These are phyloP conservation scores for Haemorhous mexicanus DNA, from an alignment of 2,113 vertebrate species.

Conservation along the genomic window DNA sequence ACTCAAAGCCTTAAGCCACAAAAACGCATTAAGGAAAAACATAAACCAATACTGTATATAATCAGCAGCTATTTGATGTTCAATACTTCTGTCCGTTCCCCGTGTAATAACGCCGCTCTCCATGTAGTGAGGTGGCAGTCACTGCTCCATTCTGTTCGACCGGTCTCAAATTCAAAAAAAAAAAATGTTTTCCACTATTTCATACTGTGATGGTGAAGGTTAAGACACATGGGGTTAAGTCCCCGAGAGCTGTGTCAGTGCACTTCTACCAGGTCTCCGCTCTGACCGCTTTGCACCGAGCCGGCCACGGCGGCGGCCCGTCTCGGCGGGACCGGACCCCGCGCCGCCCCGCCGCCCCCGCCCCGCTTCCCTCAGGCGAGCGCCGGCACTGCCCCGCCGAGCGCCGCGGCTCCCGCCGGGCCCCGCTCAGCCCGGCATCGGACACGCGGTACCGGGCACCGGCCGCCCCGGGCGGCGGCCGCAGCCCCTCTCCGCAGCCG, in stretches of 20 bases:
- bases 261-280: not conserved
- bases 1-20: not conserved
- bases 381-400: not conserved
- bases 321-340: not conserved
- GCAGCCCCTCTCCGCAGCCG: not conserved
- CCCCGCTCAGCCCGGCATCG: not conserved
- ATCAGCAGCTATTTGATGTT: not conserved
- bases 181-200: not conserved
- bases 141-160: not conserved
- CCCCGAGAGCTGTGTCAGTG: not conserved
- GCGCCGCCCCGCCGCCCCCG: not conserved
- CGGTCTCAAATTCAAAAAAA: not conserved
- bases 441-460: not conserved
- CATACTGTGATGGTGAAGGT: not conserved
- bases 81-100: not conserved
- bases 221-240: not conserved
- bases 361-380: not conserved
- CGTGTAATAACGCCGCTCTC: not conserved
- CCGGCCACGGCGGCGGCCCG: fast-evolving
- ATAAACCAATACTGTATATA: not conserved
- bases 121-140: not conserved
- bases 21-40: not conserved
- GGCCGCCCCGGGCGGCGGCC: not conserved
- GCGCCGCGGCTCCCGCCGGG: not conserved
- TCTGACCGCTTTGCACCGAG: not conserved